Conservation (phyloP, 2,888 invertebrate species). For the Alviniconcha strummeri region DNA sequence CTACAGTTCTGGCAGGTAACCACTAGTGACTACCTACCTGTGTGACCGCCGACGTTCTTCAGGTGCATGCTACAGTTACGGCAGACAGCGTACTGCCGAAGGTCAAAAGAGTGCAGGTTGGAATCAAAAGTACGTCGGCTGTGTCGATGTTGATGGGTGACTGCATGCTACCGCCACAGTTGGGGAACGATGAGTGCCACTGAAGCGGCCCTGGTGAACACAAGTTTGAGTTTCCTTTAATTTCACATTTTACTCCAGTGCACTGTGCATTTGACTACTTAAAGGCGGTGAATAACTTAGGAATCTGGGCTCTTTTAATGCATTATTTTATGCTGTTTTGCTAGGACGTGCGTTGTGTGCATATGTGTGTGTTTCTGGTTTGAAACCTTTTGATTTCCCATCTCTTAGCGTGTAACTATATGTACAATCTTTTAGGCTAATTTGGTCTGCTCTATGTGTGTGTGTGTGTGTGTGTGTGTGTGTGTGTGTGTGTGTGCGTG, state of each 20-base stretch:
- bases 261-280: neutral
- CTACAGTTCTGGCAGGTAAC: too few species aligned
- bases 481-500: neutral
- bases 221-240: neutral
- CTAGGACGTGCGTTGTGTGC: neutral
- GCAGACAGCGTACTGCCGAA: slow-evolving; percentile 36
- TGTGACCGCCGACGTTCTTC: slow-evolving; percentile 39
- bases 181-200: slow-evolving; percentile 52
- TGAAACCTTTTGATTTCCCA: too few species aligned
- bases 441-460: neutral
- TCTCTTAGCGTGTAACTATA: too few species aligned
- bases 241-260: neutral
- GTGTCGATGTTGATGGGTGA: slow-evolving; percentile 56
- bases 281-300: neutral
- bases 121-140: slow-evolving; percentile 44
- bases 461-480: neutral
- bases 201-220: slow-evolving; percentile 52
- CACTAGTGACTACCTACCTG: slow-evolving; percentile 29
- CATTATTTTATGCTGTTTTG: neutral
- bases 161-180: slow-evolving; percentile 57
- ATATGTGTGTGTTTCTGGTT: neutral
- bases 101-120: slow-evolving; percentile 47
- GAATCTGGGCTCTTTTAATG: neutral
- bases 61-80: slow-evolving; percentile 32
- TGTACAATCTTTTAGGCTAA: too few species aligned